Percentiles rank a stretch among this genome's conserved stretches.
Conservation (phyloP, 2,113 vertebrate genomes). For the Fulica atra region DNA sequence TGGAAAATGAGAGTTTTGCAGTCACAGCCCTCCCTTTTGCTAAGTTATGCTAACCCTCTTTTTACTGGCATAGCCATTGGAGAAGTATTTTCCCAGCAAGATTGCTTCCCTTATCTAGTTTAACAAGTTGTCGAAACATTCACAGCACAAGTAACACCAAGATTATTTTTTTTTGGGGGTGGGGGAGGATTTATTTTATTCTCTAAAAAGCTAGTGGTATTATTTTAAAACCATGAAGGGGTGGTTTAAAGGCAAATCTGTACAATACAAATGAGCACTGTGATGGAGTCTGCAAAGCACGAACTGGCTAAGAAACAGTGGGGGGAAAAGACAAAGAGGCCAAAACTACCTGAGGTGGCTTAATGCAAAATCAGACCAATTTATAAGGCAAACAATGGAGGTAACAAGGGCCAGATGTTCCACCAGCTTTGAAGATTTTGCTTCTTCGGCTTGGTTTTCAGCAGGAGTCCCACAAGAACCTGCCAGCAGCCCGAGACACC, state of each 20-base stretch:
- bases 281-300: background rate
- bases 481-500: background rate
- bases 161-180: background rate
- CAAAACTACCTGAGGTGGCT: background rate
- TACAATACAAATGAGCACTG: accelerated
- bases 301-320: background rate
- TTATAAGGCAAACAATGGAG: accelerated
- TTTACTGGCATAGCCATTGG: accelerated
- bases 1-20: background rate
- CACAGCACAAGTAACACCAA: background rate
- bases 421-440: background rate
- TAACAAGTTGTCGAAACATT: background rate
- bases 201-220: background rate
- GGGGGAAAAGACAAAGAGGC: too few species aligned
- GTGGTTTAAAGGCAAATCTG: background rate
- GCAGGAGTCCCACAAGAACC: too few species aligned
- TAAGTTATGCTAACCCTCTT: background rate
- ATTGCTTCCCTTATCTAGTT: background rate
- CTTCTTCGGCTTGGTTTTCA: background rate
- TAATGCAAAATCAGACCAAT: background rate
- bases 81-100: background rate
- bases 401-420: accelerated
- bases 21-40: background rate
- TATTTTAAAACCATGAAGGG: background rate
- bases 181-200: background rate